Base-by-base conservation (phyloP, 1,140 invertebrate species). In the Achroia grisella region DNA sequence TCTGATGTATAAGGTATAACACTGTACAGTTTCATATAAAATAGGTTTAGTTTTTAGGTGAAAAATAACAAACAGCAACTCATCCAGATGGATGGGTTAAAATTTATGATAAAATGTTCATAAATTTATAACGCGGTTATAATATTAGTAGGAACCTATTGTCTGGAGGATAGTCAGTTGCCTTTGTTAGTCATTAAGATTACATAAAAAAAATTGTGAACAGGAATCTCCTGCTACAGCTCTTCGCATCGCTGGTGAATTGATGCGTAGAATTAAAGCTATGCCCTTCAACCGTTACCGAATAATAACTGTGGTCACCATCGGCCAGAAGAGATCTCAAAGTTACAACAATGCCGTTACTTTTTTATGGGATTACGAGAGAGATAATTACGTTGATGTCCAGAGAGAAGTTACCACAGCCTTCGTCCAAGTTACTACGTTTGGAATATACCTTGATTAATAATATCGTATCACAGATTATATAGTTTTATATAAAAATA, bases 281-380 rank as follows among this genome's bases (percentile, higher is more conserved):
- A 52, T 84, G 39, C 37, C 56, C 1, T 85, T 79, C 50, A 69
- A 74, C 14, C 69, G 80, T 1, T 82, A 80, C 39, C 52, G 80
- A 4, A 52, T 82, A 4, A 72, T 82, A 4, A 47, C 57, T 2
- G 60, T 82, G 0, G 73, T 80, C 0, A 77, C 71, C 0, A 54
- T 82, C 1, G 67, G 52, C 0, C 81, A 85, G 42, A 71, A 52
- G 29, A 44, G 81, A n/a, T 53, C 75, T 0, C 81, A 85, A 42
- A 57, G 70, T 28, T 79, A 73, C 43, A 81, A 72, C 43, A 85
- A 82, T 37, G 64, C 72, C 2, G 36, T 85, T 8, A 39, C 67
- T 0, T 82, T 85, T 44, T 32, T 85, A 1, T 85, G 81, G 81
- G 81, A 85, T 46, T 61, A 74, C 28, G 71, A 76, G 4, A 62